A percentile compares a stretch with the other conserved stretches of the same genome.
phyloP scores from a whole-genome alignment of 23 tunicate species.

The Oikopleura albicans region DNA sequence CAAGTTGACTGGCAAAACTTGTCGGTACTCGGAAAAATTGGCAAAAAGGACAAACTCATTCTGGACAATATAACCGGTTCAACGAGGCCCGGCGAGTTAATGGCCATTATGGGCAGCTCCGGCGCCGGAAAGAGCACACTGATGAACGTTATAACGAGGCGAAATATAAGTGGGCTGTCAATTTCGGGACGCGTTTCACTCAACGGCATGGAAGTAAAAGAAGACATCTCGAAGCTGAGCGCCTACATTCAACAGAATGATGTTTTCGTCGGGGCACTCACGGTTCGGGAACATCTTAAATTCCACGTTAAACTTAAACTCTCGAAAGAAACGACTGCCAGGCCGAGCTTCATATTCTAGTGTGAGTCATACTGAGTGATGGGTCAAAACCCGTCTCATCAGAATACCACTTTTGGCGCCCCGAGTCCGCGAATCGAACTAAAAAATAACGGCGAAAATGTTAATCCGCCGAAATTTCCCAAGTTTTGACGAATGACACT shows the following conservation, averaged over 20 bases:
- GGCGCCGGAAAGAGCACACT: slow-evolving; percentile 13
- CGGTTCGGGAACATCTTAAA: background rate
- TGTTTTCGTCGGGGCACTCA: slow-evolving; percentile 1
- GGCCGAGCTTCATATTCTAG: no score
- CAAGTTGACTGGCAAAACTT: slow-evolving; percentile 6
- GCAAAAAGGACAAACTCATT: background rate
- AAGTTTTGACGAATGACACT: no score
- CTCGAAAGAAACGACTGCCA: background rate
- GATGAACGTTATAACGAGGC: background rate
- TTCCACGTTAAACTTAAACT: background rate
- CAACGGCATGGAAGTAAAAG: background rate
- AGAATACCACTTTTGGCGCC: no score
- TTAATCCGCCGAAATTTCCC: no score
- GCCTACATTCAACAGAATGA: slow-evolving; percentile 15
- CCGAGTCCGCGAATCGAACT: no score
- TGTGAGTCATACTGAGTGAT: no score
- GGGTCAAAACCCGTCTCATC: no score
- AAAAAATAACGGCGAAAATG: no score
- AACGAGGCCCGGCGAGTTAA: background rate
- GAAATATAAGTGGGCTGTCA: background rate
- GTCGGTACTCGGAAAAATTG: background rate
- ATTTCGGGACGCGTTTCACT: background rate
- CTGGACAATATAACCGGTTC: background rate
- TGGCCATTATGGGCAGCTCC: slow-evolving; percentile 7
- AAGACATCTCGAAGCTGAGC: background rate